Percentiles rank a stretch among this genome's conserved stretches.
These are phyloP conservation scores for Sturnus vulgaris DNA, from an alignment of 2,113 vertebrate genomes.

Conservation along the genomic window DNA sequence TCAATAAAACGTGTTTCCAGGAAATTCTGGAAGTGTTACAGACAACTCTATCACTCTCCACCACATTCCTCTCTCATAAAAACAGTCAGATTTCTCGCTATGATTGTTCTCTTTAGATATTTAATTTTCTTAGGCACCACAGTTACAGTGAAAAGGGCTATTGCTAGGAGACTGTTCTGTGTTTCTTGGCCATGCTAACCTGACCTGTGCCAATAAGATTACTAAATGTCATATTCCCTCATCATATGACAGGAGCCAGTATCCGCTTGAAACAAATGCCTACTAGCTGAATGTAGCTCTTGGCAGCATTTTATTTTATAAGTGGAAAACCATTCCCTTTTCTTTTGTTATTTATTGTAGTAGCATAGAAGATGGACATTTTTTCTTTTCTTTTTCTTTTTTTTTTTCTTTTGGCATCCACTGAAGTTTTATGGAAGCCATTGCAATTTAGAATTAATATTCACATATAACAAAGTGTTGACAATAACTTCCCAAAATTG, in stretches of 20 bases:
- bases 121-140: not conserved
- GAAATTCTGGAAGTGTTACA: constrained; percentile 1
- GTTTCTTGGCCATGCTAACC: constrained; percentile 9
- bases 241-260: not conserved
- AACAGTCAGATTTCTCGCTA: not conserved
- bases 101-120: not conserved
- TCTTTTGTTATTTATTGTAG: constrained; percentile 5
- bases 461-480: constrained; percentile 40
- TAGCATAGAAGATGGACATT: not conserved
- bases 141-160: not conserved
- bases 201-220: constrained; percentile 23
- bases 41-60: not conserved
- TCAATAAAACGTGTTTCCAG: constrained; percentile 10
- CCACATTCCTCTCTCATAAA: not conserved
- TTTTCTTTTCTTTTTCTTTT: not conserved
- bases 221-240: constrained; percentile 6
- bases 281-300: constrained; percentile 29
- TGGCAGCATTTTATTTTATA: constrained; percentile 29
- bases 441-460: constrained; percentile 60
- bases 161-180: constrained; percentile 26
- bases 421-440: constrained; percentile 7
- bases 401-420: not conserved
- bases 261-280: not conserved
- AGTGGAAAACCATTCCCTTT: constrained; percentile 42
- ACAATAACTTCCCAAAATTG: constrained; percentile 50